Percentiles rank a stretch among this genome's conserved stretches.
phyloP scores from a whole-genome alignment of 2,113 vertebrate genomes.

The Numenius arquata region DNA sequence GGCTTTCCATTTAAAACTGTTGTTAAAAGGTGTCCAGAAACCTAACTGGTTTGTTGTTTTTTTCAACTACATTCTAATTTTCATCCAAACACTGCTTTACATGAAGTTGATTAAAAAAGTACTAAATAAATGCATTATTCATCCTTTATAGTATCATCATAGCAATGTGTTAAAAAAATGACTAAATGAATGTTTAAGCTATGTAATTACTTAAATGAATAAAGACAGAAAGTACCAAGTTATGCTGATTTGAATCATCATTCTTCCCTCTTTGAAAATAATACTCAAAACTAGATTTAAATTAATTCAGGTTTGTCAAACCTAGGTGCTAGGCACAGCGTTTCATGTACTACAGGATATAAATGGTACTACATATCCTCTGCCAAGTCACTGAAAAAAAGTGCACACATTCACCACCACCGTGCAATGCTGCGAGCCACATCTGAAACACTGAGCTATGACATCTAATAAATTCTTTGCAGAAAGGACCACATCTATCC shows the following conservation, averaged over 20 bases:
- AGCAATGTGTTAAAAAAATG: not conserved
- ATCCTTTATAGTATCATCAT: not conserved
- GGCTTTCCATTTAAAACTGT: not conserved
- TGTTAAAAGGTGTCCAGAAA: not conserved
- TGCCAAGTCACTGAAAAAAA: not conserved
- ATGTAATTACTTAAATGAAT: not conserved
- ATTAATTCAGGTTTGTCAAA: not conserved
- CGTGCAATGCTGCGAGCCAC: not conserved
- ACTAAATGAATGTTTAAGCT: not conserved
- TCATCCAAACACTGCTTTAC: not conserved
- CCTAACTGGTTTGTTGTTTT: not conserved
- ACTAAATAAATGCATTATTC: not conserved
- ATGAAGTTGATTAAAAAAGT: not conserved
- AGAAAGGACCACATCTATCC: not conserved
- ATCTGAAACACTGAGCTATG: too few species aligned
- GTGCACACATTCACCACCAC: not conserved
- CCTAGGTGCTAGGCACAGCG: not conserved
- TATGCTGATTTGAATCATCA: not conserved
- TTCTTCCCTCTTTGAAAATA: not conserved
- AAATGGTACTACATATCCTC: too few species aligned
- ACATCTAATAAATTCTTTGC: not conserved
- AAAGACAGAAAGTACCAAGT: not conserved
- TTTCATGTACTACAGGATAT: not conserved
- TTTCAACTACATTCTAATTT: not conserved
- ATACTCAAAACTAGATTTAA: not conserved